A percentile compares a stretch with the other conserved stretches of the same genome.
phyloP scores from a whole-genome alignment of 2,113 vertebrate species.

The Tonatia bakeri region DNA sequence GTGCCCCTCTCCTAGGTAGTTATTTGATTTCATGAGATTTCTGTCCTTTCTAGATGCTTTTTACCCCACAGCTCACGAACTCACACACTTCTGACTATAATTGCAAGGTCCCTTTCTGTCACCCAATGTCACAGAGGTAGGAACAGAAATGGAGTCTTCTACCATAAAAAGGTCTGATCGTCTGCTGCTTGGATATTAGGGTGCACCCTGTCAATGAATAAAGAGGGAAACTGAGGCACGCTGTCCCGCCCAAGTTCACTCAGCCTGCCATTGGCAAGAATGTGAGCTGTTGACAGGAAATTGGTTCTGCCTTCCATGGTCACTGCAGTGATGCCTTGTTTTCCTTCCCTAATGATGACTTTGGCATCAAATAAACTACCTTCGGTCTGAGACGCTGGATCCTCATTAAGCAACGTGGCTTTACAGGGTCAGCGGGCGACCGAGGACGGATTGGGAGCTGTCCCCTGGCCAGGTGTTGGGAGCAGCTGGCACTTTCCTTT shows the following conservation, averaged over 20 bases:
- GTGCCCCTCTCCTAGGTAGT: neutral
- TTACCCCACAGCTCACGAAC: neutral
- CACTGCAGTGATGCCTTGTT: neutral
- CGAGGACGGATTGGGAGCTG: conserved; percentile 12
- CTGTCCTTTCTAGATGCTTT: neutral
- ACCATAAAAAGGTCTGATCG: neutral
- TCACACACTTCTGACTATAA: neutral
- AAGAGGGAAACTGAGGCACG: neutral
- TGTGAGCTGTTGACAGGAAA: neutral
- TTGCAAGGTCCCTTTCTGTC: neutral
- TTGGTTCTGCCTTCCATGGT: neutral
- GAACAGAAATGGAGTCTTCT: neutral
- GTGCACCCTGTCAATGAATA: neutral
- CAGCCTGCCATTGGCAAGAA: neutral
- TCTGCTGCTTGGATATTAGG: neutral
- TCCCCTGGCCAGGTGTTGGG: conserved; percentile 58
- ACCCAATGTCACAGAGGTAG: neutral
- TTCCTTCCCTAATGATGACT: conserved; percentile 2
- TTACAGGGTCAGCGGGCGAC: neutral
- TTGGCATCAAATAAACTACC: conserved; percentile 24
- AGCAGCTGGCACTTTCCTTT: conserved; percentile 73
- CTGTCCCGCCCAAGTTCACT: neutral
- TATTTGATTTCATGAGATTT: neutral
- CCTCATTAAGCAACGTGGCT: conserved; percentile 11
- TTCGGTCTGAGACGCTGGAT: neutral